Conservation (phyloP, 2,113 vertebrate species). For the Laterallus jamaicensis region DNA sequence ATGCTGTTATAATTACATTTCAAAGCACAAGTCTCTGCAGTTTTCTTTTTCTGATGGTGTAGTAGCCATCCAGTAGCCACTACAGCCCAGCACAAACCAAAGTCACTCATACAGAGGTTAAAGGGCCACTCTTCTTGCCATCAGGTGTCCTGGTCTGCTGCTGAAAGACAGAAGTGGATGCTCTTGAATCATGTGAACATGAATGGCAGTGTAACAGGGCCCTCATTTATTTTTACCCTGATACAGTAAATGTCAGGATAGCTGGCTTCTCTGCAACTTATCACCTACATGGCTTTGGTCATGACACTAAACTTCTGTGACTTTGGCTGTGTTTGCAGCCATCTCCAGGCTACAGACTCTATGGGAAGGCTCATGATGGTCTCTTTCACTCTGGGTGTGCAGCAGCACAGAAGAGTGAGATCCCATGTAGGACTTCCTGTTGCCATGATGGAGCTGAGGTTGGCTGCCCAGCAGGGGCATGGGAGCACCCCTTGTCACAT, state of each 20-base stretch:
- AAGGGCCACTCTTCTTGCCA: neutral
- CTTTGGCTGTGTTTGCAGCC: neutral
- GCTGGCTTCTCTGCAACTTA: neutral
- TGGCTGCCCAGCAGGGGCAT: neutral
- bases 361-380: accelerated
- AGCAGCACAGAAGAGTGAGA: neutral
- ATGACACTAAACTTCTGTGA: neutral
- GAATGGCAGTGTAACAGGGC: neutral
- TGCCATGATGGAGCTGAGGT: accelerated
- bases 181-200: neutral
- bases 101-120: neutral
- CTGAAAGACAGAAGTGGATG: neutral
- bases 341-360: neutral
- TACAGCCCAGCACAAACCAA: neutral
- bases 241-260: neutral
- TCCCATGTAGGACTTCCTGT: neutral
- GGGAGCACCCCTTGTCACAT: neutral
- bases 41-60: neutral
- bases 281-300: accelerated
- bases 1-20: neutral
- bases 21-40: neutral
- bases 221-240: neutral
- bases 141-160: neutral
- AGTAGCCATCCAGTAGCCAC: neutral
- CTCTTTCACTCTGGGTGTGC: neutral